Base-by-base conservation (phyloP, 2,888 invertebrate species). In the Luperina testacea region DNA sequence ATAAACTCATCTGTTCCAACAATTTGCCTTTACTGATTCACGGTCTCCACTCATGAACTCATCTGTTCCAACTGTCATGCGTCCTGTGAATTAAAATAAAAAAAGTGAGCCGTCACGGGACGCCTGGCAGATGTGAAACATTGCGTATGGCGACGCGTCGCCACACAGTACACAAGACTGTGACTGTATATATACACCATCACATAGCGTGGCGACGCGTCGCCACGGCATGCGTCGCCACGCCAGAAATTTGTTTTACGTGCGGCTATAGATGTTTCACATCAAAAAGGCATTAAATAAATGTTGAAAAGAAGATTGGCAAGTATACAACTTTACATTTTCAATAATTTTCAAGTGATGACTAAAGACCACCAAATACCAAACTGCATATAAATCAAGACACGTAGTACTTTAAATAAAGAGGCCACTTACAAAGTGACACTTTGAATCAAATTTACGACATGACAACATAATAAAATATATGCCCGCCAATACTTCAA, bases 401-500 rank as follows among this genome's bases (percentile, higher is more conserved):
- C 48, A 75, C 48, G 42, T 71, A 61, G 24, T 67, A 61, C 38
- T 81, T 75, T 70, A 57, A 81, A 82, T 82, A 82, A 85, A 81
- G 71, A 82, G 11, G 61, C 61, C 42, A 71, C 61, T 38, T 27
- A 42, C 38, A 85, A 82, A 81, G 63, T 81, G 57, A 68, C 75
- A 59, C 61, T 75, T 72, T 59, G 71, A 68, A 75, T 85, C 70
- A 86, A 77, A 83, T 83, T 71, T 45, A 83, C 45, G 73, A 63
- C 65, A 65, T 64, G 78, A 72, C 78, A 61, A 70, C 48, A 76
- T 53, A 64, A 76, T 53, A 64, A 73, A 86, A 71, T 72, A 76
- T 73, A 78, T 74, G 77, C 71, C 83, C 77, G 83, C 65, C 76
- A 65, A 84, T 80, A 77, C 85, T 69, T 77, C 74, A 87, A 85